phyloP scores from a whole-genome alignment of 2,113 vertebrate species.

The Mola mola region DNA sequence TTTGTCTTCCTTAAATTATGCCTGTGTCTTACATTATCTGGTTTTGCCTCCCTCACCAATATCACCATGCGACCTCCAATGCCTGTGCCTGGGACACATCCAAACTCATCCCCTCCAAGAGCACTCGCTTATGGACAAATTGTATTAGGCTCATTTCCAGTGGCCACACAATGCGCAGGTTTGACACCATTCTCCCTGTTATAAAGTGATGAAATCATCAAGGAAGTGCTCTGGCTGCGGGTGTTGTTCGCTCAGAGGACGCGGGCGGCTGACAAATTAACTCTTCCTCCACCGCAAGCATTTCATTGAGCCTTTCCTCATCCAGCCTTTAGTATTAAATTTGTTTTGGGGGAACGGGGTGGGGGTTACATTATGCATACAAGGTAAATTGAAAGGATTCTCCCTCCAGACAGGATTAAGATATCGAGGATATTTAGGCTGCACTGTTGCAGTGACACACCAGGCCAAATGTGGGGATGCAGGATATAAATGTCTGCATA shows the following conservation, averaged over 20 bases:
- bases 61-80: conserved; percentile 64
- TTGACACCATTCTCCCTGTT: conserved; percentile 77
- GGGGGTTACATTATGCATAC: conserved; percentile 69
- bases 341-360: conserved; percentile 60
- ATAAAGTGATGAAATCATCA: conserved; percentile 84
- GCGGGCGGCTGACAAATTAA: conserved; percentile 74
- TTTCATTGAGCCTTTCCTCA: conserved; percentile 71
- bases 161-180: conserved; percentile 76
- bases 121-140: conserved; percentile 76
- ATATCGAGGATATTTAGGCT: conserved; percentile 66
- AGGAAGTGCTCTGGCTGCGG: conserved; percentile 76
- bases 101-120: conserved; percentile 77
- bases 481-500: conserved; percentile 69
- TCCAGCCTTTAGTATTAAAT: conserved; percentile 71
- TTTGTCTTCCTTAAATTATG: conserved; percentile 59
- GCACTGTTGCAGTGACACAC: conserved; percentile 26
- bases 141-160: conserved; percentile 81
- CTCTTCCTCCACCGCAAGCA: conserved; percentile 65
- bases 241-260: conserved; percentile 72
- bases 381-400: conserved; percentile 72
- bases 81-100: conserved; percentile 66
- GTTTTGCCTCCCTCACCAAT: conserved; percentile 32
- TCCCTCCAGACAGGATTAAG: conserved; percentile 74
- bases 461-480: conserved; percentile 36
- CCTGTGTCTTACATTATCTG: conserved; percentile 47